Percentiles rank a stretch among this genome's conserved stretches.
Conservation (phyloP, 2,797 vertebrate species). For the Mionectes olivaceus region DNA sequence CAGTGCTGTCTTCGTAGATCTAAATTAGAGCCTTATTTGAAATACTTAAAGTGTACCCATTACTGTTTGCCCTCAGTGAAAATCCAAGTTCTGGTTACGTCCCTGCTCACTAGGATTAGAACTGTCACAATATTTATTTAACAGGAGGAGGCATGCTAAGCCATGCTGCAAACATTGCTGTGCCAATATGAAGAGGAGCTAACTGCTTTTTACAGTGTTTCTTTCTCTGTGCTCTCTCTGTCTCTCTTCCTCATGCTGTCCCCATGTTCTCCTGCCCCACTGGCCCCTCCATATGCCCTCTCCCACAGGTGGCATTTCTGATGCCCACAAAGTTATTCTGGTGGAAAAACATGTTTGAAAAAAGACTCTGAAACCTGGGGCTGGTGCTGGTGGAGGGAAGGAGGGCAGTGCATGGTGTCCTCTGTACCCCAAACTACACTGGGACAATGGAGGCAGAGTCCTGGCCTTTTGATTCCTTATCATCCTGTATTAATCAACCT, state of each 20-base stretch:
- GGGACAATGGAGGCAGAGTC: neutral
- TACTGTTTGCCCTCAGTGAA: conserved; percentile 71
- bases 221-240: neutral
- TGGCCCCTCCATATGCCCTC: neutral
- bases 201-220: conserved; percentile 38
- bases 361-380: neutral
- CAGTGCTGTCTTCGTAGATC: conserved; percentile 49
- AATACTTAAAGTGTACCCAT: conserved; percentile 66
- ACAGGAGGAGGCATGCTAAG: conserved; percentile 70
- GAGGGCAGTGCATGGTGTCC: too few relatives aligned
- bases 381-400: neutral
- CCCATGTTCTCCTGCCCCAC: neutral
- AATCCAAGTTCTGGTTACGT: conserved; percentile 71
- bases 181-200: conserved; percentile 64
- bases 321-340: neutral
- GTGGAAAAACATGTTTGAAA: neutral
- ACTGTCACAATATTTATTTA: conserved; percentile 80
- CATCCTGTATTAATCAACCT: neutral
- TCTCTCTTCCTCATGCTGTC: neutral
- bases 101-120: conserved; percentile 68
- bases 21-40: conserved; percentile 70
- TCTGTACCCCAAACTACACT: neutral
- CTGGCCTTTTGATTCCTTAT: neutral
- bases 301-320: neutral
- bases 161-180: conserved; percentile 69